Percentiles rank a stretch among this genome's conserved stretches.
Conservation (phyloP, 53 echinoderm and acorn worm species). For the Zoroaster sp. region DNA sequence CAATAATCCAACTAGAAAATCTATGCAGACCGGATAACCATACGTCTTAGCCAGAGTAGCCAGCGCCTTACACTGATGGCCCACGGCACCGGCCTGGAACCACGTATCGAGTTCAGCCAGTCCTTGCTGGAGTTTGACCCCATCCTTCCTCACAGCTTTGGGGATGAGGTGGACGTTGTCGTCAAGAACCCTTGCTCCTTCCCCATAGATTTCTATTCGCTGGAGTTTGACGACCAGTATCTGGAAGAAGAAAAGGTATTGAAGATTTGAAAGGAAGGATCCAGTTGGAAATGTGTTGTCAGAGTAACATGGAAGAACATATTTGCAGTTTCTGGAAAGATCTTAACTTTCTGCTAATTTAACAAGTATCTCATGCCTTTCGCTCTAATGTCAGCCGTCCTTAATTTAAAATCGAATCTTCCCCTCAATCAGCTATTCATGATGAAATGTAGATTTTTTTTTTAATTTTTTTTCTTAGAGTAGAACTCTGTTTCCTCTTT, state of each 20-base stretch:
- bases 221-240: conserved; percentile 98
- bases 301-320: neutral
- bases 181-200: conserved; percentile 93
- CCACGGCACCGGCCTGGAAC: conserved; percentile 88
- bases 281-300: neutral
- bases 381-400: no score
- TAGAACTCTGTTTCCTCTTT: no score
- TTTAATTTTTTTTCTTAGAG: no score
- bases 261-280: neutral
- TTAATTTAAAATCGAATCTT: no score
- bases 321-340: neutral
- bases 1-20: conserved; percentile 67
- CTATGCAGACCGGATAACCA: conserved; percentile 82
- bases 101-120: conserved; percentile 83
- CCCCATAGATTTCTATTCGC: conserved; percentile 97
- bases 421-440: no score
- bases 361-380: no score
- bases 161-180: conserved; percentile 93
- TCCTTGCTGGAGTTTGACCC: conserved; percentile 98
- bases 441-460: no score
- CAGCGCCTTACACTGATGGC: conserved; percentile 92
- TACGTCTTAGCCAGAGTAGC: conserved; percentile 90
- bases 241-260: conserved; percentile 98
- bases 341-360: no score
- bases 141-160: conserved; percentile 93